These are phyloP conservation scores for Drosophila watanabei DNA, from an alignment of 1,140 invertebrate species.

Conservation along the genomic window DNA sequence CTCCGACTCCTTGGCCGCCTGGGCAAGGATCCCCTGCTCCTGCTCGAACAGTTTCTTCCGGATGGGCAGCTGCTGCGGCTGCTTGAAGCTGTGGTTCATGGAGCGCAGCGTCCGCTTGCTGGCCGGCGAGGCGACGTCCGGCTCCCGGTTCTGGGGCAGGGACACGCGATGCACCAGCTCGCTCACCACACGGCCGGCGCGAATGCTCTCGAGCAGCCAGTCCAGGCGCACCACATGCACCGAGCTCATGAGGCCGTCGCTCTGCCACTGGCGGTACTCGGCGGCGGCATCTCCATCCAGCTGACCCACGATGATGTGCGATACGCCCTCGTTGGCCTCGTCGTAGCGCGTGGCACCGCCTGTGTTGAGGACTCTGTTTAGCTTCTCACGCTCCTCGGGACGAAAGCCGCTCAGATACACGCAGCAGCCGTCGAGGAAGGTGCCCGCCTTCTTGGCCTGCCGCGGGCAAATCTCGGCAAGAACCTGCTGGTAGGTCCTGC, in stretches of 20 bases:
- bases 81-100: slow-evolving; percentile 85
- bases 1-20: slow-evolving; percentile 10
- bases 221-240: slow-evolving; percentile 89
- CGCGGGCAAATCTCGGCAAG: slow-evolving; percentile 88
- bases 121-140: slow-evolving; percentile 87
- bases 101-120: slow-evolving; percentile 86
- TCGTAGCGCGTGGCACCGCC: slow-evolving; percentile 93
- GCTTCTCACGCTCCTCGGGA: slow-evolving; percentile 89
- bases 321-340: slow-evolving; percentile 90
- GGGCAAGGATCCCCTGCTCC: slow-evolving; percentile 7
- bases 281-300: slow-evolving; percentile 61
- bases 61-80: slow-evolving; percentile 60
- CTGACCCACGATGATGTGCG: slow-evolving; percentile 92
- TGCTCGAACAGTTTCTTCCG: slow-evolving; percentile 70
- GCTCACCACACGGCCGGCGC: slow-evolving; percentile 87
- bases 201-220: slow-evolving; percentile 92
- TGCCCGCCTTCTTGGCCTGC: slow-evolving; percentile 90
- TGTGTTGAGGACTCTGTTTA: slow-evolving; percentile 91
- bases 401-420: slow-evolving; percentile 90
- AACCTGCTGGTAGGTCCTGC: slow-evolving; percentile 78
- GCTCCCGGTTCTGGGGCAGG: slow-evolving; percentile 58
- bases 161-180: slow-evolving; percentile 87
- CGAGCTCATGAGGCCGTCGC: slow-evolving; percentile 71
- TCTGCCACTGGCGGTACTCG: slow-evolving; percentile 72
- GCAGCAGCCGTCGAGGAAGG: slow-evolving; percentile 94